Conservation (phyloP, 1,140 invertebrate species). For the Bombus sibiricus region DNA sequence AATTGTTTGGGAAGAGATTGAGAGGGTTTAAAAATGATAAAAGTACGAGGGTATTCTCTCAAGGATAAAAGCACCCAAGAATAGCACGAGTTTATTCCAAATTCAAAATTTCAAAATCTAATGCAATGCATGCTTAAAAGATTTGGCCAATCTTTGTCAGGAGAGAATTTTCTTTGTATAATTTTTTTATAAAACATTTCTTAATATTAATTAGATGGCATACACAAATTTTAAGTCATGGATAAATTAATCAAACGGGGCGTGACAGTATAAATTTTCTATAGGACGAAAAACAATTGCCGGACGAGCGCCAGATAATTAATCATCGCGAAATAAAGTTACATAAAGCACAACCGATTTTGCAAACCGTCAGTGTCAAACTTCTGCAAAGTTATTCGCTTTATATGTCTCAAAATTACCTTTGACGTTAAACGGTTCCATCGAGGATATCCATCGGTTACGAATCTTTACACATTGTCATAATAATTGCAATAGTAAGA, state of each 20-base stretch:
- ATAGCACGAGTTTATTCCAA: no score
- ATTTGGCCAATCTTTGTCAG: no score
- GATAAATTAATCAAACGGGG: conserved; percentile 10
- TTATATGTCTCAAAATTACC: neutral
- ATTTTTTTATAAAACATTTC: neutral
- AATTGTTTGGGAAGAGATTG: neutral
- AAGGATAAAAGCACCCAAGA: neutral
- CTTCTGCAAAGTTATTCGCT: neutral
- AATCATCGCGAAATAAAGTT: conserved; percentile 18
- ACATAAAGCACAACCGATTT: conserved; percentile 20
- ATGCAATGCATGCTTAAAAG: no score
- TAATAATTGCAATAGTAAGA: no score
- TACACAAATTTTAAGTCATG: neutral
- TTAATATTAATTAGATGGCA: neutral
- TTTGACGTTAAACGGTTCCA: conserved; percentile 1
- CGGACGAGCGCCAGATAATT: neutral
- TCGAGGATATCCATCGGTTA: neutral
- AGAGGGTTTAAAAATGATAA: neutral
- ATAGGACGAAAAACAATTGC: neutral
- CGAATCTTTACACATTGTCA: neutral
- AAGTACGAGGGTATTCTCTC: neutral
- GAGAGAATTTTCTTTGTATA: no score
- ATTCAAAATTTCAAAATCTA: no score
- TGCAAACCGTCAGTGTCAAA: conserved; percentile 3
- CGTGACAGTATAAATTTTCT: conserved; percentile 7